A percentile compares a stretch with the other conserved stretches of the same genome.
Conservation (phyloP, 2,888 invertebrate species). For the Scaptomyza caliginosa region DNA sequence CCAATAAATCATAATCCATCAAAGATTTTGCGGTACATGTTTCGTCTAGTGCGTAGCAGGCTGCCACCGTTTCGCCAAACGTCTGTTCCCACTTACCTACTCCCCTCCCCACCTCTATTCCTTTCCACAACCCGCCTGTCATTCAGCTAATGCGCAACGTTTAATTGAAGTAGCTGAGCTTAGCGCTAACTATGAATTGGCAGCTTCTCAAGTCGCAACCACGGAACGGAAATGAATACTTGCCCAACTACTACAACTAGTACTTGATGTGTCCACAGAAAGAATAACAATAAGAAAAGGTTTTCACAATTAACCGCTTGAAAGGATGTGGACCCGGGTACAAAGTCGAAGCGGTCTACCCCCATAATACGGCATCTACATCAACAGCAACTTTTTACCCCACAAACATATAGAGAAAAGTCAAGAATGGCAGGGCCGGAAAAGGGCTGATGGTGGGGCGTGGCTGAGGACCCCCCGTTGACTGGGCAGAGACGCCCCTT, state of each 20-base stretch:
- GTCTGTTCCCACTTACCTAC: slow-evolving; percentile 35
- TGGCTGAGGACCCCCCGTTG: slow-evolving; percentile 54
- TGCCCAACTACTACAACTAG: slow-evolving; percentile 54
- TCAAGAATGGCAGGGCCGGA: slow-evolving; percentile 30
- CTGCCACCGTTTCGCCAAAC: slow-evolving; percentile 20
- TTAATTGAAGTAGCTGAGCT: slow-evolving; percentile 58
- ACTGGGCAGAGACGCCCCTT: slow-evolving; percentile 19
- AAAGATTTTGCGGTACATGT: slow-evolving; percentile 73
- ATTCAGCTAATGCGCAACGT: slow-evolving; percentile 60
- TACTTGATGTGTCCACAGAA: slow-evolving; percentile 62
- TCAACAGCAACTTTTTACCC: slow-evolving; percentile 40
- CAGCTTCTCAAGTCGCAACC: slow-evolving; percentile 43
- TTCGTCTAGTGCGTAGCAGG: slow-evolving; percentile 9
- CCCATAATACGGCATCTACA: background rate
- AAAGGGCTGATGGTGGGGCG: slow-evolving; percentile 48
- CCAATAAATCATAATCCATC: slow-evolving; percentile 80
- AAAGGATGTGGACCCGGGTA: slow-evolving; percentile 47
- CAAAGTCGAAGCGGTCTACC: slow-evolving; percentile 12
- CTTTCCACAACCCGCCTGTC: background rate
- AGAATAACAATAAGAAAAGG: slow-evolving; percentile 40
- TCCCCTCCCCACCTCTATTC: background rate
- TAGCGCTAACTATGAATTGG: slow-evolving; percentile 39
- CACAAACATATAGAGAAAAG: slow-evolving; percentile 40
- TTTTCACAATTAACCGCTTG: slow-evolving; percentile 59
- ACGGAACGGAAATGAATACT: slow-evolving; percentile 71